A percentile compares a stretch with the other conserved stretches of the same genome.
phyloP scores from a whole-genome alignment of 1,140 invertebrate genomes.

The Chironomus striatipennis region DNA sequence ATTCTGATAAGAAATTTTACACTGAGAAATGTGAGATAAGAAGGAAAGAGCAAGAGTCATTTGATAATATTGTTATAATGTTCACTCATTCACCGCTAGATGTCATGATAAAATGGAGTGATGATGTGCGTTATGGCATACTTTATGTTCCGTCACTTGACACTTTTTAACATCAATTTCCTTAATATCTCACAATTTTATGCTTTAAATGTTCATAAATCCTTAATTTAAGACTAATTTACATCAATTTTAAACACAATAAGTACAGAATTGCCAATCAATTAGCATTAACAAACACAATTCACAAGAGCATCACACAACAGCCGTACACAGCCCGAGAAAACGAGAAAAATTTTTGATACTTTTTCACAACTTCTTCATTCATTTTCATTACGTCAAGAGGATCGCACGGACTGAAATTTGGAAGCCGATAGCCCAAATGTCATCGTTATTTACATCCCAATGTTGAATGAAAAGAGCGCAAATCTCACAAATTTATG shows the following conservation, averaged over 20 bases:
- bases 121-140: background rate
- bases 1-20: constrained; percentile 3
- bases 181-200: too few species aligned
- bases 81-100: background rate
- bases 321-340: background rate
- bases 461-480: constrained; percentile 4
- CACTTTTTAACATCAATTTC: too few species aligned
- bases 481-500: constrained; percentile 4
- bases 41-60: background rate
- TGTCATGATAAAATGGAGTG: background rate
- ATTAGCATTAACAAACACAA: background rate
- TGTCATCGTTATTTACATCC: background rate
- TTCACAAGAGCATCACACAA: background rate
- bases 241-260: too few species aligned
- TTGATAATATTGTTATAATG: background rate
- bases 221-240: too few species aligned
- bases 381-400: constrained; percentile 20
- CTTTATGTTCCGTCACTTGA: background rate
- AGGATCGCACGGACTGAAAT: background rate
- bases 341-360: constrained; percentile 20
- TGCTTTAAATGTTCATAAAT: too few species aligned
- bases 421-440: background rate
- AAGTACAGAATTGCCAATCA: background rate
- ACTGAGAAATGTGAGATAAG: background rate
- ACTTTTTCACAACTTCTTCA: constrained; percentile 23